Base-by-base conservation (phyloP, 2,113 vertebrate genomes). In the Osmerus mordax region DNA sequence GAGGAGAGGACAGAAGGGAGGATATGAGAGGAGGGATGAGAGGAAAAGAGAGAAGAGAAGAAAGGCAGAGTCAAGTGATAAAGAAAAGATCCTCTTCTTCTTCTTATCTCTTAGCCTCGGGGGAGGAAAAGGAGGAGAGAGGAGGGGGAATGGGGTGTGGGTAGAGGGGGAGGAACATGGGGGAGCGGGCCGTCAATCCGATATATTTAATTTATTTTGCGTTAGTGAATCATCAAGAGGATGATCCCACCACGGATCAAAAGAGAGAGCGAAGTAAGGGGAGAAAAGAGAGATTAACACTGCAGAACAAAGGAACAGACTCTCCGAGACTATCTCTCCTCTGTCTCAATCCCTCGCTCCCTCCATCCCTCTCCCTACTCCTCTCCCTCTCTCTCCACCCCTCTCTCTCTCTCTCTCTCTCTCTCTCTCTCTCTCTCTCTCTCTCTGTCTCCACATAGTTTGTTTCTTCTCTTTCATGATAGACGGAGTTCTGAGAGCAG, bases 131-230 rank as follows among this genome's bases (percentile, higher is more conserved):
- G 63, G 28, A 74, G 73, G 78, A 76, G 74, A 81, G 68, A 65
- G 81, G 69, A 28, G 78, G 82, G 71, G 81, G 75, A 69, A 80
- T 12, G 23, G 23, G 60, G 73, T 80, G 74, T 23, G 61, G 77
- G 74, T 70, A 78, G 73, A 65, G 55, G 70, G 25, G 63, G 36
- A 9, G 36, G 36, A 41, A 41, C 36, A 41, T 9, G 36, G 8
- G 61, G 76, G 69, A 62, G 53, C 54, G 4, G 80, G 76, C 73
- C 73, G 81, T 90, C 89, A 90, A 88, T 90, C 86, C 80, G 75
- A 87, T 87, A 83, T 89, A 88, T 90, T 91, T 90, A 89, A 91
- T 91, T 91, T 91, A 78, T 89, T 87, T 84, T 86, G 84, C 88
- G 84, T 88, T 84, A 80, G 82, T 85, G 90, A 90, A 88, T 90